phyloP scores from a whole-genome alignment of 2,113 vertebrate genomes.

The Caretta caretta region DNA sequence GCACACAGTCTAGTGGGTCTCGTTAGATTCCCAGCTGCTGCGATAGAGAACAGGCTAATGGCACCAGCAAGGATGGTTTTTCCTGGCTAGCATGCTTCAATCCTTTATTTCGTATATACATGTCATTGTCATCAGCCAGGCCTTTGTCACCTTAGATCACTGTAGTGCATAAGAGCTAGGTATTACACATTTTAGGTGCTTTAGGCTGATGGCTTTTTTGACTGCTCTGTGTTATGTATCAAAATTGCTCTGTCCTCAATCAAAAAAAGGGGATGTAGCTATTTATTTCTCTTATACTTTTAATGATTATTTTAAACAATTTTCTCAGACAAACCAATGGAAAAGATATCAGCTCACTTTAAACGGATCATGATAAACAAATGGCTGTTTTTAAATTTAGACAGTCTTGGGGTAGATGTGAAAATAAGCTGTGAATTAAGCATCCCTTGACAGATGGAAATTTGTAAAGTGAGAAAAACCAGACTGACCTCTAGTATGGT shows the following conservation, averaged over 20 bases:
- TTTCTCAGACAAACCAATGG: constrained; percentile 64
- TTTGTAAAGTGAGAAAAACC: constrained; percentile 81
- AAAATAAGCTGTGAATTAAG: constrained; percentile 76
- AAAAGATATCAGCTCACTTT: constrained; percentile 51
- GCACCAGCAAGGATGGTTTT: no score
- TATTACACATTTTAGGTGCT: not conserved
- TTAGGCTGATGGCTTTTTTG: not conserved
- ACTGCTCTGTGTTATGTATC: not conserved
- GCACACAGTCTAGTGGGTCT: not conserved
- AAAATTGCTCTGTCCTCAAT: not conserved
- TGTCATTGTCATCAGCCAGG: no score
- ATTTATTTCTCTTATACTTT: constrained; percentile 40
- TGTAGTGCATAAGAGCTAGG: not conserved
- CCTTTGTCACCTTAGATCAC: not conserved
- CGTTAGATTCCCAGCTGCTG: no score
- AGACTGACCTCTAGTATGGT: constrained; percentile 74
- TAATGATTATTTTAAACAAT: constrained; percentile 49
- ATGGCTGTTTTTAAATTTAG: constrained; percentile 72
- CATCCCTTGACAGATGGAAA: constrained; percentile 79
- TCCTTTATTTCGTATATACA: no score
- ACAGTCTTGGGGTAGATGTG: constrained; percentile 74
- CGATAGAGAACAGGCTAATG: no score
- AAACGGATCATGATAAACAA: constrained; percentile 77
- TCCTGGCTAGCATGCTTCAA: no score
- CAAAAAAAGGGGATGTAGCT: not conserved